A percentile compares a stretch with the other conserved stretches of the same genome.
Evolutionary conservation across 2,797 vertebrate genomes (phyloP).

Genomic region (Columba guinea): DNA sequence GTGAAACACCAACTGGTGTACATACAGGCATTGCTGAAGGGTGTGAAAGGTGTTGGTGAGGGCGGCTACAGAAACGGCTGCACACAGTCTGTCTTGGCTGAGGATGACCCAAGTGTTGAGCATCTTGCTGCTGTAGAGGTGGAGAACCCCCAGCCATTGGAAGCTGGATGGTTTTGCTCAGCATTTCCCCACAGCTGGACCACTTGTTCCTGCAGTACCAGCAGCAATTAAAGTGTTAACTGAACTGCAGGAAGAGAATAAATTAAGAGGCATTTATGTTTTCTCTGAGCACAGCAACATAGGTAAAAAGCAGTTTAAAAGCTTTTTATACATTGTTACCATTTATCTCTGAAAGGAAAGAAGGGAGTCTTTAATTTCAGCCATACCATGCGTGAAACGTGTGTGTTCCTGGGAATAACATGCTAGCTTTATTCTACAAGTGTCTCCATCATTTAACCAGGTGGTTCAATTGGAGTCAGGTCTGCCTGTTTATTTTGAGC

Average conservation of each 20-base stretch:
- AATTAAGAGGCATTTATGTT: not conserved
- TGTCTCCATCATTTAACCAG: too few relatives aligned
- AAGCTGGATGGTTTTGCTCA: not conserved
- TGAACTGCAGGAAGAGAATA: not conserved
- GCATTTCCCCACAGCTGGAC: not conserved
- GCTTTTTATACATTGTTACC: not conserved
- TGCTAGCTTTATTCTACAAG: not conserved
- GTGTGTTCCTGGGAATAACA: accelerated
- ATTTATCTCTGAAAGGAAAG: not conserved
- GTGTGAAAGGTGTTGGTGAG: not conserved
- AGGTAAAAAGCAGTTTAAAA: not conserved
- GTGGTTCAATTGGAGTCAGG: too few relatives aligned
- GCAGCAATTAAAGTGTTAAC: not conserved
- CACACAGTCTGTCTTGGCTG: not conserved
- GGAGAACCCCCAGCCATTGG: not conserved
- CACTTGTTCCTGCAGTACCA: not conserved
- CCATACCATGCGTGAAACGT: not conserved
- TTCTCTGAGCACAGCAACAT: not conserved
- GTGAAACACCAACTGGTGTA: not conserved
- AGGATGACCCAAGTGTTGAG: not conserved
- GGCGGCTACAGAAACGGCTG: not conserved
- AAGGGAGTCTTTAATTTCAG: not conserved
- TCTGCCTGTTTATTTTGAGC: not conserved
- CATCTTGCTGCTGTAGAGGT: not conserved
- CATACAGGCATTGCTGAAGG: not conserved